phyloP scores from a whole-genome alignment of 2,888 invertebrate genomes.

The Pocota personata region DNA sequence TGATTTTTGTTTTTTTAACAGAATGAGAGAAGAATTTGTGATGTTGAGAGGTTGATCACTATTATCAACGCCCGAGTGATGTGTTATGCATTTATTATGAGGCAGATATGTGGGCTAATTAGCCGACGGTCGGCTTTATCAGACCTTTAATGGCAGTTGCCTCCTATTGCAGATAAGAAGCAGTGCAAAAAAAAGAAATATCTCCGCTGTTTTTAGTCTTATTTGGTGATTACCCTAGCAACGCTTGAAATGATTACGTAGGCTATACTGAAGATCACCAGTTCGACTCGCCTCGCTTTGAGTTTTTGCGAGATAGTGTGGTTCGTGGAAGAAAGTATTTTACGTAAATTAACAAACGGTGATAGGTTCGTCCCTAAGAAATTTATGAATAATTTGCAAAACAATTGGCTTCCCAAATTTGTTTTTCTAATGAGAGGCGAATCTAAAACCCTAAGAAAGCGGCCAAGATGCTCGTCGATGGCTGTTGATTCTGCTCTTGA shows the following conservation, averaged over 20 bases:
- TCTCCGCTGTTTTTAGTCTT: neutral
- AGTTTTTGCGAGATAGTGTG: neutral
- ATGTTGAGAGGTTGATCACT: neutral
- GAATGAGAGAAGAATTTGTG: neutral
- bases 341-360: too few relatives aligned
- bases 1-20: neutral
- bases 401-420: too few relatives aligned
- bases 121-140: neutral
- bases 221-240: neutral
- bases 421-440: too few relatives aligned
- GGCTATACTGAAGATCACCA: neutral
- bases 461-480: too few relatives aligned
- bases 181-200: neutral
- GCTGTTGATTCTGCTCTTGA: too few relatives aligned
- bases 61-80: neutral
- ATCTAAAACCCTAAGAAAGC: too few relatives aligned
- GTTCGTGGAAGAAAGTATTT: neutral
- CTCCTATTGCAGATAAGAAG: neutral
- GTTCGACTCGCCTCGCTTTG: neutral
- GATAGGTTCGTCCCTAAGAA: too few relatives aligned
- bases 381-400: too few relatives aligned
- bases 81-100: neutral
- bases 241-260: neutral
- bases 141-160: neutral
- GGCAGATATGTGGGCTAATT: neutral